phyloP scores from a whole-genome alignment of 2,797 vertebrate genomes.

The Uromys caudimaculatus region DNA sequence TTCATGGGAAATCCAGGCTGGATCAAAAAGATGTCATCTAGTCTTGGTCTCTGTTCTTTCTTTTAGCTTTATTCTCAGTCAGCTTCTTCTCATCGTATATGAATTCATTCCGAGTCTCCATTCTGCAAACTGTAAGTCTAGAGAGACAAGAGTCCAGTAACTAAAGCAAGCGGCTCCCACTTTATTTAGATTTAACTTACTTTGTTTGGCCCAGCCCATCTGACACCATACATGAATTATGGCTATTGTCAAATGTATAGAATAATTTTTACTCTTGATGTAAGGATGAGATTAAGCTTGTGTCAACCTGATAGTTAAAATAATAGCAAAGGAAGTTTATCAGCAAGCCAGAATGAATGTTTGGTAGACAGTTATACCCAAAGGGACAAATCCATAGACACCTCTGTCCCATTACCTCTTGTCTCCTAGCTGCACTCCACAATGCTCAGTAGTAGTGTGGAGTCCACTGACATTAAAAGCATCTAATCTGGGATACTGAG shows the following conservation, averaged over 20 bases:
- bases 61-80: slow-evolving; percentile 45
- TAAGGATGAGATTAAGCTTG: background rate
- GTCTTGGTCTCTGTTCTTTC: slow-evolving; percentile 2
- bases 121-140: background rate
- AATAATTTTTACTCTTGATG: slow-evolving; percentile 10
- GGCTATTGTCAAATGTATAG: background rate
- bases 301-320: background rate
- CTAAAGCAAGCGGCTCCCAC: slow-evolving; percentile 11
- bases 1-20: slow-evolving; percentile 3
- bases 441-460: background rate
- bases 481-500: background rate
- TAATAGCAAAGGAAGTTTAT: background rate
- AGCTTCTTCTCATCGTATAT: background rate
- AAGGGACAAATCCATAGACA: background rate
- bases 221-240: background rate
- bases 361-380: background rate
- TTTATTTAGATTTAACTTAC: slow-evolving; percentile 38
- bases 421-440: background rate
- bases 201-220: background rate
- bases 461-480: slow-evolving; percentile 26
- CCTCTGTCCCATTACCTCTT: background rate
- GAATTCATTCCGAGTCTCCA: background rate
- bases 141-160: background rate
- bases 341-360: slow-evolving; percentile 7
- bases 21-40: background rate